Evolutionary conservation across 2,797 vertebrate species (phyloP), one percentile per base, ranked within the genome.

Genomic region (Enteromius fasciolatus): DNA sequence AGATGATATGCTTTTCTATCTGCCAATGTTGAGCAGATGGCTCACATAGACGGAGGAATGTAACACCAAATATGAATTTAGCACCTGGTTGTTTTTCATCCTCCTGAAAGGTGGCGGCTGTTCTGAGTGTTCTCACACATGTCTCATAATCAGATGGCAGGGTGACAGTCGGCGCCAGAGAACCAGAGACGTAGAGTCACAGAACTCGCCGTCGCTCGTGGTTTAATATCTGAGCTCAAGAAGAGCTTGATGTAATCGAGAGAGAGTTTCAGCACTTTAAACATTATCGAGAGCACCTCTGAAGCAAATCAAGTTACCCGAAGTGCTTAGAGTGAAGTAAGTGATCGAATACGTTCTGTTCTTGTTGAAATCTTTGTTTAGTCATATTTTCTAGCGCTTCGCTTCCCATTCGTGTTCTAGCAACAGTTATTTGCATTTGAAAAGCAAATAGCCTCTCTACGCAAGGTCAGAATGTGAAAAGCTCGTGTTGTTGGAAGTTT

Each of bases 41-140:
- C 86, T 79, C 33, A 82, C 88, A 88, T 79, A 91, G 88, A 90
- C 88, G 87, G 87, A 90, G 87, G 90, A 89, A 90, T 90, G 85
- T 93, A 88, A 89, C 91, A 92, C 90, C 85, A 81, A 91, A 93
- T 92, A 87, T 91, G 92, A 92, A 92, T 93, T 89, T 93, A 92
- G 92, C 91, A 89, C 91, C 91, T 90, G 90, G 91, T 88, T 91
- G 88, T 85, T 91, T 90, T 90, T 80, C 66, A 64, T 82, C 76
- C 69, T 86, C 84, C 79, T 84, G 68, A 82, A 89, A 81, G 84
- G 81, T 78, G 77, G 83, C 46, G 61, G 82, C 79, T 88, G 90
- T 87, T 91, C 90, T 88, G 86, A 87, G 87, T 90, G 88, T 93
- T 93, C 90, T 85, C 88, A 87, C 90, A 88, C 87, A 87, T 90